Evolutionary conservation across 2,797 vertebrate species (phyloP), one percentile per base, ranked within the genome.

Genomic region (Enteromius fasciolatus): DNA sequence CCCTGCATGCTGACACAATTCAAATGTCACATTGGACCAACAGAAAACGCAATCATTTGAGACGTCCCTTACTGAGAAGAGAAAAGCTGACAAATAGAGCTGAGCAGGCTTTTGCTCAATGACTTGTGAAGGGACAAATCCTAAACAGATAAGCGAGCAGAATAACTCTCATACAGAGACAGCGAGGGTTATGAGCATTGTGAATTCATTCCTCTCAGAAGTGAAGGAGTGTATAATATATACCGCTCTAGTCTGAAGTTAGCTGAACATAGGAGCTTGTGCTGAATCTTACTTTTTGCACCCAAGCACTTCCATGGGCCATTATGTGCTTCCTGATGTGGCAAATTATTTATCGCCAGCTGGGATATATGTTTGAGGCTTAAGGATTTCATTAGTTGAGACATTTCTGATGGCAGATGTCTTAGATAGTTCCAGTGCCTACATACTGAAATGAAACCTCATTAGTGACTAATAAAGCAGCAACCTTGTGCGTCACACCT

Each of bases 131-230:
- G 44, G 17, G 18, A 41, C 46, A 39, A 59, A 48, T 46, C 28
- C 59, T 69, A 36, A 63, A 50, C 31, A 23, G 20, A 76, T 69
- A 57, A 46, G 17, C 25, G 20, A 12, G 52, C 28, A 20, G 48
- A 12, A 63, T 81, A 63, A 82, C 31, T 36, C 54, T 76, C 78
- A 72, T 23, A 20, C 33, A 5, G 73, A 67, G 64, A 80, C 66
- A 80, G 64, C 59, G 59, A 5, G 52, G 44, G 63, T 41, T 25
- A 76, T 68, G 50, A 77, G 50, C 52, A 33, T 33, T 75, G 63
- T 44, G 72, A 78, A 85, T 67, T 63, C 4, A 69, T 68, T 25
- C 61, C 25, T 14, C 12, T 76, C 23, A 46, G 54, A 70, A 8
- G 52, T 64, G 46, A 23, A 64, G 57, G 23, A 23, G 41, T 72